A percentile compares a stretch with the other conserved stretches of the same genome.
These are phyloP conservation scores for Stylophora pistillata DNA, from an alignment of 64 coral and sea anemone species.

Conservation along the genomic window DNA sequence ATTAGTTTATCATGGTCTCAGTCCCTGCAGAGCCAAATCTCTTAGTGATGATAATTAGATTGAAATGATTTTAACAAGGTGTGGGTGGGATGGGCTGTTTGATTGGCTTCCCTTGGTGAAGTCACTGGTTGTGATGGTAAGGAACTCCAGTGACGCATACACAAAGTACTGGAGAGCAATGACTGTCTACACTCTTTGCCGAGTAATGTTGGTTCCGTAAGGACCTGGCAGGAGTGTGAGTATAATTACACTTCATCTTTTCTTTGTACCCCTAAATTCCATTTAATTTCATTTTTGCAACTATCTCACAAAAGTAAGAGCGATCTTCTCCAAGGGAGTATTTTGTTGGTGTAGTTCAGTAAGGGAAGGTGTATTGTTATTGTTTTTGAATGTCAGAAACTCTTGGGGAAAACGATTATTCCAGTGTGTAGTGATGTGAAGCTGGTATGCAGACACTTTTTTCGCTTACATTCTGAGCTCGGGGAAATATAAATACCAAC, in stretches of 20 bases:
- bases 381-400: too few relatives aligned
- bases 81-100: too few relatives aligned
- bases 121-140: slow-evolving; percentile 55
- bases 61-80: background rate
- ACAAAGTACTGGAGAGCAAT: slow-evolving; percentile 35
- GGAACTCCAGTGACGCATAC: slow-evolving; percentile 32
- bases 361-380: too few relatives aligned
- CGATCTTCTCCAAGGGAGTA: background rate
- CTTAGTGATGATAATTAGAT: background rate
- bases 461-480: too few relatives aligned
- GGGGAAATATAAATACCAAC: too few relatives aligned
- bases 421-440: too few relatives aligned
- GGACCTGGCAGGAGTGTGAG: slow-evolving; percentile 43
- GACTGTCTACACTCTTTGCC: slow-evolving; percentile 18
- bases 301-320: background rate
- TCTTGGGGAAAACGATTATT: too few relatives aligned
- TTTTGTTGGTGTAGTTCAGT: background rate
- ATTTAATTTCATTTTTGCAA: background rate
- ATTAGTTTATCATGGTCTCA: too few relatives aligned
- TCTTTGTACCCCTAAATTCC: background rate
- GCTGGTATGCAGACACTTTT: too few relatives aligned
- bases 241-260: slow-evolving; percentile 42
- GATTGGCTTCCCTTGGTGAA: slow-evolving; percentile 49
- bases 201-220: slow-evolving; percentile 26
- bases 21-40: too few relatives aligned